A percentile compares a stretch with the other conserved stretches of the same genome.
phyloP scores from a whole-genome alignment of 2,113 vertebrate genomes.

The Paedocypris sp. region DNA sequence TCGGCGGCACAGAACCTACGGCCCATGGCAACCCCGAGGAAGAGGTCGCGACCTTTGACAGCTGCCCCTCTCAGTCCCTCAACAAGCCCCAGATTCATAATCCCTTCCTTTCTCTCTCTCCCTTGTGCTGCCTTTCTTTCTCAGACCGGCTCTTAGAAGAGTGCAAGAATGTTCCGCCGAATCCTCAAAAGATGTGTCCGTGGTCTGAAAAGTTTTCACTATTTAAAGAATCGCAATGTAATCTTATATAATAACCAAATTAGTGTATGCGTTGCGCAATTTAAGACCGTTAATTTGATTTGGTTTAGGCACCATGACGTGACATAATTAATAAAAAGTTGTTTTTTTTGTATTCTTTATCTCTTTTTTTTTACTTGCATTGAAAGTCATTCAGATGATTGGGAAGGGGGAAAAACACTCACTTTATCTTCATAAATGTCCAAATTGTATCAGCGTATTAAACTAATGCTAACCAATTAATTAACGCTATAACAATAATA shows the following conservation, averaged over 20 bases:
- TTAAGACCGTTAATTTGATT: not conserved
- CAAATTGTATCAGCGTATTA: too few relatives aligned
- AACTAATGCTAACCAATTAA: too few relatives aligned
- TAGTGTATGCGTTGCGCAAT: not conserved
- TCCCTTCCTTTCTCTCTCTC: slow-evolving; percentile 34
- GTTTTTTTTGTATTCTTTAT: too few relatives aligned
- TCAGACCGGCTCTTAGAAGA: slow-evolving; percentile 13
- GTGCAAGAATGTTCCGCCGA: not conserved
- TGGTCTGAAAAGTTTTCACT: not conserved
- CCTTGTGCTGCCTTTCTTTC: slow-evolving; percentile 44
- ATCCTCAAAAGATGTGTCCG: not conserved
- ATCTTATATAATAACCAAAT: not conserved
- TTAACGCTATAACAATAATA: too few relatives aligned
- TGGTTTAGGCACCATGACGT: too few relatives aligned
- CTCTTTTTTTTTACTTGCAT: too few relatives aligned
- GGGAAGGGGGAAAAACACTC: too few relatives aligned
- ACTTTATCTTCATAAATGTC: too few relatives aligned
- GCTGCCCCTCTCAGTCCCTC: slow-evolving; percentile 46
- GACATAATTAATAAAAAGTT: too few relatives aligned
- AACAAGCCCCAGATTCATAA: slow-evolving; percentile 40
- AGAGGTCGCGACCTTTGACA: slow-evolving; percentile 48
- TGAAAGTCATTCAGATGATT: too few relatives aligned
- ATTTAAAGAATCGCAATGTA: not conserved
- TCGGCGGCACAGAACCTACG: slow-evolving; percentile 46
- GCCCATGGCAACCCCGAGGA: slow-evolving; percentile 45